Evolutionary conservation across 2,113 vertebrate genomes (phyloP).

Genomic region (Capreolus pygargus): DNA sequence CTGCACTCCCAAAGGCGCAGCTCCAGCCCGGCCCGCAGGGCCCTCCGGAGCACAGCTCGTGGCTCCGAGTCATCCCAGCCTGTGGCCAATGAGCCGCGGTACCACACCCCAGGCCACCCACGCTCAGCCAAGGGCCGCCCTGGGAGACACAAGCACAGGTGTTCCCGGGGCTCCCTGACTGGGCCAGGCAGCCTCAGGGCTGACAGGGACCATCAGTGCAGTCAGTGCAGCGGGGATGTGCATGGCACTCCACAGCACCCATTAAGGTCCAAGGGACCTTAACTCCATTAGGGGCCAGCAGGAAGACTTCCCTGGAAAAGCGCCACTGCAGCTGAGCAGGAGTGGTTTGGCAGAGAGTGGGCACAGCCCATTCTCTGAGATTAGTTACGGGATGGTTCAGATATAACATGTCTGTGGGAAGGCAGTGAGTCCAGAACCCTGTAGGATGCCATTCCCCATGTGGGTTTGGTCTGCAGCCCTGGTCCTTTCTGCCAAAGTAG

Average conservation of each 20-base stretch:
- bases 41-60: accelerated
- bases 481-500: not conserved
- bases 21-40: not conserved
- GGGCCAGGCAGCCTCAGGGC: not conserved
- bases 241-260: not conserved
- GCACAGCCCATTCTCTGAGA: not conserved
- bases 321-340: not conserved
- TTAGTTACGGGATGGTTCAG: not conserved
- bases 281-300: not conserved
- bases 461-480: not conserved
- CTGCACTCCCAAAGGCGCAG: not conserved
- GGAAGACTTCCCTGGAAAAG: not conserved
- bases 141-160: not conserved
- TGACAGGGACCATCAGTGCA: not conserved
- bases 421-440: not conserved
- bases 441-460: not conserved
- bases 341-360: not conserved
- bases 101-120: accelerated
- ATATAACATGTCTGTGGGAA: no score
- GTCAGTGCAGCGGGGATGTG: accelerated
- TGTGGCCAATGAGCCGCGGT: not conserved
- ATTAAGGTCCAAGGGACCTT: not conserved
- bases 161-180: not conserved
- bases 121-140: not conserved
- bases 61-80: not conserved